Percentiles rank a stretch among this genome's conserved stretches.
phyloP scores from a whole-genome alignment of 1,140 invertebrate genomes.

The Chrysomallon squamiferum region DNA sequence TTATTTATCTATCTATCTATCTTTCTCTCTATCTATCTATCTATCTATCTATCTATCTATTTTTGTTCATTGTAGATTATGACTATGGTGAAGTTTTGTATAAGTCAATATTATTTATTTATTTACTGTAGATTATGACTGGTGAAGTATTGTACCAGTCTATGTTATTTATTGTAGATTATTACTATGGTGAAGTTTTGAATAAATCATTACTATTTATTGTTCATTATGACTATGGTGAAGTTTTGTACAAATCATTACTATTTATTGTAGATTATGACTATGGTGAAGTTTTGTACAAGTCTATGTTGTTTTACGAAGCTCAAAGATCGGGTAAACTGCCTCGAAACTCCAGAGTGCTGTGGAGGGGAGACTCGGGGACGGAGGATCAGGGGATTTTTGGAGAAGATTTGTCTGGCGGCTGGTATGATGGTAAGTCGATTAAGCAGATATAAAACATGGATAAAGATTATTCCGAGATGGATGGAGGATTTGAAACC shows the following conservation, averaged over 20 bases:
- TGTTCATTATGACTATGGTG: conserved; percentile 64
- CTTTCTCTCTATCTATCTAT: no score
- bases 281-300: conserved; percentile 66
- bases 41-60: no score
- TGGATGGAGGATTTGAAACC: no score
- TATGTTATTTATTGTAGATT: no score
- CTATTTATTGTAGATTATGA: conserved; percentile 60
- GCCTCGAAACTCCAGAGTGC: conserved; percentile 66
- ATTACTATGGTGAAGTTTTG: no score
- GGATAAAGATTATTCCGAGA: no score
- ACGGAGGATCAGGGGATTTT: conserved; percentile 66
- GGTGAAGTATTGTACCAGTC: no score
- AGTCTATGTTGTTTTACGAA: conserved; percentile 72
- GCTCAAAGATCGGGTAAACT: conserved; percentile 71
- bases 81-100: conserved; percentile 67
- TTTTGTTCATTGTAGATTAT: conserved; percentile 47
- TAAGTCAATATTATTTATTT: conserved; percentile 69
- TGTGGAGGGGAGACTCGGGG: conserved; percentile 70
- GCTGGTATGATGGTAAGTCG: conserved; percentile 72
- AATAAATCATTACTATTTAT: no score
- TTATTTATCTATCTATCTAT: no score
- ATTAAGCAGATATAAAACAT: neutral
- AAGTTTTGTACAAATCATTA: conserved; percentile 67
- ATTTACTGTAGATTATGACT: no score
- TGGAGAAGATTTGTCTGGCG: conserved; percentile 71